These are phyloP conservation scores for Hippocampus mohnikei DNA, from an alignment of 2,113 vertebrate genomes.

Conservation along the genomic window DNA sequence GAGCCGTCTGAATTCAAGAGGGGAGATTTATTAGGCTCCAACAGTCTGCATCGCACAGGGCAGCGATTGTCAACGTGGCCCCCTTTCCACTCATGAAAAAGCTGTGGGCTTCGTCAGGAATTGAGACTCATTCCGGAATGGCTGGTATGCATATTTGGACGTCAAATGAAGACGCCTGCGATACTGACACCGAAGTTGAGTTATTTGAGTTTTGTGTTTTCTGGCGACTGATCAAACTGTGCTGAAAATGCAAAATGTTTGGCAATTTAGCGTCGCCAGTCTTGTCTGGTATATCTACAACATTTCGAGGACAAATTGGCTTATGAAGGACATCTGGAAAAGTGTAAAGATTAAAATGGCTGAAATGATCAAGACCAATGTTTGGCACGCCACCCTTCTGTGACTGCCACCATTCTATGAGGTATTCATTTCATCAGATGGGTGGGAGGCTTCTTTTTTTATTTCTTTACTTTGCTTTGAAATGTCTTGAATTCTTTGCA, in stretches of 20 bases:
- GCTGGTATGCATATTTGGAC: slow-evolving; percentile 1
- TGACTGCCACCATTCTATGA: neutral
- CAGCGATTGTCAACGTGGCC: slow-evolving; percentile 44
- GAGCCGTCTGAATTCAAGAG: slow-evolving; percentile 39
- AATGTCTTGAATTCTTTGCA: too few relatives aligned
- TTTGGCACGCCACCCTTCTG: too few relatives aligned
- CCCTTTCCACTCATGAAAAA: slow-evolving; percentile 10
- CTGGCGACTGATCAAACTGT: neutral
- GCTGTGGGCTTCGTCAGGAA: slow-evolving; percentile 24
- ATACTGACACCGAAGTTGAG: neutral
- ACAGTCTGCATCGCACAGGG: slow-evolving; percentile 36
- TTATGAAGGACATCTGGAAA: neutral
- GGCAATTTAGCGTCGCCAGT: neutral
- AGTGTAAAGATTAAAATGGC: too few relatives aligned
- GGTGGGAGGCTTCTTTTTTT: too few relatives aligned
- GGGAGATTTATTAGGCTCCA: slow-evolving; percentile 57
- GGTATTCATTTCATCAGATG: neutral
- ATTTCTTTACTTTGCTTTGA: too few relatives aligned
- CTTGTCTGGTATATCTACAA: neutral
- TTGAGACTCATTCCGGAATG: slow-evolving; percentile 7
- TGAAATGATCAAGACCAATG: neutral
- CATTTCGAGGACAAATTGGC: neutral
- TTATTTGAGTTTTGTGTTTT: neutral
- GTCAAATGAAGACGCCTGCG: neutral
- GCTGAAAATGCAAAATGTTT: neutral